Conservation (phyloP, 2,797 vertebrate genomes). For the Scomberomorus guttatus region DNA sequence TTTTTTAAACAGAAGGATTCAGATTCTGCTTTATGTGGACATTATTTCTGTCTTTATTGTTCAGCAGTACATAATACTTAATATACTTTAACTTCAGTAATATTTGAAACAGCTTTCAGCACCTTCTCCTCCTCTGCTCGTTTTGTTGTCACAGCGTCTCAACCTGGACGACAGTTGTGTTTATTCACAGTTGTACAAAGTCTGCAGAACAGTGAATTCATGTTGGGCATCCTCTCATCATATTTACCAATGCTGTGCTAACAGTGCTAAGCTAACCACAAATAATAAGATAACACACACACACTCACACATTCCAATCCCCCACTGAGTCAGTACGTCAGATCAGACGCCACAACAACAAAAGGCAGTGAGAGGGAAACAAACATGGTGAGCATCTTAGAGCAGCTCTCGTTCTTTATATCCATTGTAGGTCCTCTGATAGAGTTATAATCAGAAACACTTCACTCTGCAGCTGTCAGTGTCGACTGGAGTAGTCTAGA, state of each 20-base stretch:
- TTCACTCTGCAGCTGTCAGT: background rate
- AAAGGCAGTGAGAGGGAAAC: conserved; percentile 42
- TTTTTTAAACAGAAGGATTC: no score
- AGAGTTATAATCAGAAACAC: background rate
- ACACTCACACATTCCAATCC: conserved; percentile 27
- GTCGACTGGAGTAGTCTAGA: background rate
- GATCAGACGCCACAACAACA: conserved; percentile 47
- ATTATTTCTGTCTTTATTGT: background rate
- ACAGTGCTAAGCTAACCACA: conserved; percentile 73
- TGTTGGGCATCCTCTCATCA: conserved; percentile 60
- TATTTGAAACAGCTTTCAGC: background rate
- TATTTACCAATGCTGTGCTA: conserved; percentile 75
- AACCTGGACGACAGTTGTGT: conserved; percentile 44
- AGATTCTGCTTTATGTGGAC: background rate
- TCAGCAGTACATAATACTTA: background rate
- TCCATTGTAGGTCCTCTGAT: conserved; percentile 4
- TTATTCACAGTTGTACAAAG: conserved; percentile 1
- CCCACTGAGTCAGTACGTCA: conserved; percentile 26
- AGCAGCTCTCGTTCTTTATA: conserved; percentile 13
- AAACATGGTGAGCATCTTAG: conserved; percentile 46
- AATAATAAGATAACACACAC: conserved; percentile 59
- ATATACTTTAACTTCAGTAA: background rate
- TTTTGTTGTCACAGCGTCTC: conserved; percentile 37
- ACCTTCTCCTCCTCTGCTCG: conserved; percentile 15
- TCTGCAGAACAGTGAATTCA: conserved; percentile 55